phyloP scores from a whole-genome alignment of 2,888 invertebrate genomes.

The Andrena fulva region DNA sequence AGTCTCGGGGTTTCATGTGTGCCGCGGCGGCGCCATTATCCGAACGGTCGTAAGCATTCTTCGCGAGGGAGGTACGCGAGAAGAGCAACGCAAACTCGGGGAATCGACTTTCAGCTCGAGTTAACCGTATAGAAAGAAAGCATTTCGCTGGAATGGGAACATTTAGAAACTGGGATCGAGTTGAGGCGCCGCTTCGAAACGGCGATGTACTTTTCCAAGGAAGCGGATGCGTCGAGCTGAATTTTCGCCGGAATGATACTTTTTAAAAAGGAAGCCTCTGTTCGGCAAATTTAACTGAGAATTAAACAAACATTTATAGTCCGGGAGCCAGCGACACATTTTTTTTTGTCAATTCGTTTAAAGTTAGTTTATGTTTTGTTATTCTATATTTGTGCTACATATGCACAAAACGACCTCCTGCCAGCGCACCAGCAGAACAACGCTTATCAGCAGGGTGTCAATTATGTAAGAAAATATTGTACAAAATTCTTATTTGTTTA shows the following conservation, averaged over 20 bases:
- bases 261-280: too few species aligned
- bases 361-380: too few species aligned
- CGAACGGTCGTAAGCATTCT: neutral
- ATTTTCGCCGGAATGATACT: neutral
- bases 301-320: neutral
- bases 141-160: neutral
- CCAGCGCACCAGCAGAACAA: too few species aligned
- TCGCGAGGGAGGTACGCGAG: neutral
- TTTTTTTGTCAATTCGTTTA: too few species aligned
- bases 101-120: neutral
- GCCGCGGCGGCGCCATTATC: neutral
- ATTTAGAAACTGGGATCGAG: neutral
- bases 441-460: too few species aligned
- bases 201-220: neutral
- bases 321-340: too few species aligned
- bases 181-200: neutral
- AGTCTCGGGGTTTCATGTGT: neutral
- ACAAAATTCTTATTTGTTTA: too few species aligned
- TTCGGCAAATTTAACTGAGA: neutral
- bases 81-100: neutral
- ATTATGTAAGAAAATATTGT: too few species aligned
- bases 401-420: too few species aligned
- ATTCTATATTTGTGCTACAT: too few species aligned
- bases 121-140: constrained; percentile 2
- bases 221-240: neutral